These are phyloP conservation scores for Lamellibrachia luymesi DNA, from an alignment of 1,140 invertebrate species.

Conservation along the genomic window DNA sequence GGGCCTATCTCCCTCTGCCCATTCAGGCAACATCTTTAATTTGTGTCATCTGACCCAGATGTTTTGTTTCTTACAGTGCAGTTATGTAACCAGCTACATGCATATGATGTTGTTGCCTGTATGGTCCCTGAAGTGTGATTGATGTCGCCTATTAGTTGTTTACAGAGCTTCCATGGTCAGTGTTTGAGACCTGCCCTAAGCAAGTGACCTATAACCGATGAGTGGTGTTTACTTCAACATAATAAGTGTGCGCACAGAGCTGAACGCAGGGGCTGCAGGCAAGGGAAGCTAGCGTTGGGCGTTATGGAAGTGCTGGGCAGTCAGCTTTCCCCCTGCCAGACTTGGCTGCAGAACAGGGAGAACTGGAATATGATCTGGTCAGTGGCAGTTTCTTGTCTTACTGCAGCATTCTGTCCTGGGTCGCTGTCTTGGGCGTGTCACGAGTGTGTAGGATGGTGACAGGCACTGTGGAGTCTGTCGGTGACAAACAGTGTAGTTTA, in stretches of 20 bases:
- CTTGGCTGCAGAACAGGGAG: neutral
- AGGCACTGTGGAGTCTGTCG: neutral
- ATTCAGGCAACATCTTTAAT: neutral
- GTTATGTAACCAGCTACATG: neutral
- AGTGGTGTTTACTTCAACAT: neutral
- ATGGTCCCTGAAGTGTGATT: neutral
- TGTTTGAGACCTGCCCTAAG: neutral
- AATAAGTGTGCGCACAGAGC: neutral
- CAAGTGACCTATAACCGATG: neutral
- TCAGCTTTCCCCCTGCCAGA: neutral
- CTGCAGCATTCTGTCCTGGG: neutral
- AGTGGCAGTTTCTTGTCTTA: neutral
- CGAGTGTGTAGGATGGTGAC: neutral
- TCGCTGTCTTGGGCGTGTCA: neutral
- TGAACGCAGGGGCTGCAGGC: neutral
- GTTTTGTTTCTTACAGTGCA: neutral
- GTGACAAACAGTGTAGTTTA: neutral
- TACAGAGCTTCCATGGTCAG: neutral
- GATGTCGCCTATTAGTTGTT: neutral
- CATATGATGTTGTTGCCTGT: neutral
- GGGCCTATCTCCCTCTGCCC: neutral
- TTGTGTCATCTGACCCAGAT: neutral
- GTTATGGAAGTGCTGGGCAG: neutral
- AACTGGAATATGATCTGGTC: conserved; percentile 4
- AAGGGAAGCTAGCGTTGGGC: neutral